These are phyloP conservation scores for Leptobrachium ailaonicum DNA, from an alignment of 2,113 vertebrate genomes.

Conservation along the genomic window DNA sequence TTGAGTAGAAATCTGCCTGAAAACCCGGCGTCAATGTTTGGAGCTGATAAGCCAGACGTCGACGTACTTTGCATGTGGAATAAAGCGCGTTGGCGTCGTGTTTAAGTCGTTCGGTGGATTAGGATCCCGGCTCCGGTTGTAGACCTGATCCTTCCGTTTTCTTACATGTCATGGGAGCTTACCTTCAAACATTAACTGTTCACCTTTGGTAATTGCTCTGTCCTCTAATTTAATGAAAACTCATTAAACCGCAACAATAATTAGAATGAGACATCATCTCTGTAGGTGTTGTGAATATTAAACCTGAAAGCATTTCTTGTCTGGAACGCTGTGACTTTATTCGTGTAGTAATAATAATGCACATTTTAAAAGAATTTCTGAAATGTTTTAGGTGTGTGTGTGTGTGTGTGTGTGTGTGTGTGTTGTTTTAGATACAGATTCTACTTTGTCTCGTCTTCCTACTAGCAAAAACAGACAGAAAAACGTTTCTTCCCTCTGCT, in stretches of 20 bases:
- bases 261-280: constrained; percentile 82
- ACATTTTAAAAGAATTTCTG: too few species aligned
- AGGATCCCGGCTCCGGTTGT: constrained; percentile 1
- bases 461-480: too few species aligned
- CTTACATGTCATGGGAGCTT: constrained; percentile 65
- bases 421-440: too few species aligned
- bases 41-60: constrained; percentile 19
- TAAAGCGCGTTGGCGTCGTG: constrained; percentile 8
- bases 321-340: too few species aligned
- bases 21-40: constrained; percentile 11
- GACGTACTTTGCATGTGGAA: constrained; percentile 15
- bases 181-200: constrained; percentile 75
- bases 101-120: constrained; percentile 5
- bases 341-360: too few species aligned
- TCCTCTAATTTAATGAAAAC: constrained; percentile 83
- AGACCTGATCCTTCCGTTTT: constrained; percentile 46
- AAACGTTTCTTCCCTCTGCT: too few species aligned
- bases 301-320: constrained; percentile 65
- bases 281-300: constrained; percentile 76
- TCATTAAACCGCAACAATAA: constrained; percentile 81
- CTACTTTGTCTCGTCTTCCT: too few species aligned
- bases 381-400: too few species aligned
- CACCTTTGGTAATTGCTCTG: constrained; percentile 73
- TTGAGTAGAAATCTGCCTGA: constrained; percentile 4
- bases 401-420: too few species aligned